Percentiles rank a stretch among this genome's conserved stretches.
Evolutionary conservation across 2,888 invertebrate genomes (phyloP).

Genomic region (Cryptus armator): DNA sequence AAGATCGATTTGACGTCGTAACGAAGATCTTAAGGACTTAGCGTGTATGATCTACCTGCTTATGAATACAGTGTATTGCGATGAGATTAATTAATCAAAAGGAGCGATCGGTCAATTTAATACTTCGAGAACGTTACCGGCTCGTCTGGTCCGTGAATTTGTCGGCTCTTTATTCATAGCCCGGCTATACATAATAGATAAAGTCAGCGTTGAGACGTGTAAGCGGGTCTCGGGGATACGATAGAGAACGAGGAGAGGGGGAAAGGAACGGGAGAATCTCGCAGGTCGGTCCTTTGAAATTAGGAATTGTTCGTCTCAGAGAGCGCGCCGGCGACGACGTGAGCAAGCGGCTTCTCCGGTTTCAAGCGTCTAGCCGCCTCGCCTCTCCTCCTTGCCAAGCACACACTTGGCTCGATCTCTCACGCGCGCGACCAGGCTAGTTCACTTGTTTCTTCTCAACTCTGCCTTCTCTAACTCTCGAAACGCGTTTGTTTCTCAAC

Average conservation of each 20-base stretch:
- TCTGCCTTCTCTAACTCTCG: slow-evolving; percentile 9
- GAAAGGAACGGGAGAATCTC: slow-evolving; percentile 28
- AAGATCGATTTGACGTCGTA: background rate
- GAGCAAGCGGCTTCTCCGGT: slow-evolving; percentile 84
- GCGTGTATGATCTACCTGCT: background rate
- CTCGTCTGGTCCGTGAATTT: slow-evolving; percentile 30
- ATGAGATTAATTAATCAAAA: slow-evolving; percentile 47
- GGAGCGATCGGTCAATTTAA: slow-evolving; percentile 44
- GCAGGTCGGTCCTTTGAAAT: slow-evolving; percentile 70
- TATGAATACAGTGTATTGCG: slow-evolving; percentile 10
- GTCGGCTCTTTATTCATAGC: slow-evolving; percentile 43
- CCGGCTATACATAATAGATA: slow-evolving; percentile 59
- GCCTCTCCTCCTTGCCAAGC: slow-evolving; percentile 68
- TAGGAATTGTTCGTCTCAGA: slow-evolving; percentile 71
- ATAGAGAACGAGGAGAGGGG: slow-evolving; percentile 20
- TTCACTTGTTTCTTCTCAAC: slow-evolving; percentile 36
- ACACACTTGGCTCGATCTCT: slow-evolving; percentile 76
- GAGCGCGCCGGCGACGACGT: slow-evolving; percentile 76
- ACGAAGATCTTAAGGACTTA: background rate
- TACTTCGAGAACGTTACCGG: slow-evolving; percentile 40
- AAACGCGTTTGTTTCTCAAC: background rate
- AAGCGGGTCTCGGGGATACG: slow-evolving; percentile 40
- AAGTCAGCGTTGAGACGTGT: slow-evolving; percentile 63
- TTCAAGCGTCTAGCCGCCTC: slow-evolving; percentile 84
- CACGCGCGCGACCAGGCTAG: slow-evolving; percentile 51